Base-by-base conservation (phyloP, 2,797 vertebrate genomes). In the Clarias fuscus region DNA sequence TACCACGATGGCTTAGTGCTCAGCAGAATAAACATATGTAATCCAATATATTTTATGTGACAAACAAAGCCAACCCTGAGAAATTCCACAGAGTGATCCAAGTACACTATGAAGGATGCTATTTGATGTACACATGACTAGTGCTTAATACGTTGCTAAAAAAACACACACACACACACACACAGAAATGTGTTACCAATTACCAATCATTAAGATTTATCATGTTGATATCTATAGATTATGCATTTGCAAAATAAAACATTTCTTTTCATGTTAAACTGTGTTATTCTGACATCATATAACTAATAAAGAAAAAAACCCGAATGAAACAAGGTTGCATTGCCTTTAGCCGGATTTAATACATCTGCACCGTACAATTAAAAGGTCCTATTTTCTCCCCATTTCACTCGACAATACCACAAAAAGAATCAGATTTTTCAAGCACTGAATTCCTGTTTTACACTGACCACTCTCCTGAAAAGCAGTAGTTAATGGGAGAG, bases 21-120 rank as follows among this genome's bases (percentile, higher is more conserved):
- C 24, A 11, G 61, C 76, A 33, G 33, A 76, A 82, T 75, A 76
- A 82, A 67, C n/a, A 14, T 18, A 75, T 82, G 59, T 65, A 82
- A 82, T n/a, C 13, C 53, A 71, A 22, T 59, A 61, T 37, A 17
- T 27, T 59, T 77, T 17, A 22, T 33, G 75, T 77, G 13, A 77
- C 30, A 77, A 77, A 77, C n/a, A 77, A 27, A 77, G 18, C 53
- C 15, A 48, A 7, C 22, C 33, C 11, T 40, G 10, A 70, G 64
- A 79, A 85, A 80, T 14, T 37, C 59, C 48, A 58, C 0, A 24
- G 22, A 22, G 76, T 77, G 48, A 53, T 82, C 13, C 64, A 20
- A 33, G 43, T 43, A 58, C 22, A 22, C 80, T 81, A 4, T 17
- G n/a, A 1, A 18, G 15, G 24, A 61, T 62, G 58, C 10, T 13